Conservation (phyloP, 53 echinoderm and acorn worm species). For the Holothuria leucospilota region DNA sequence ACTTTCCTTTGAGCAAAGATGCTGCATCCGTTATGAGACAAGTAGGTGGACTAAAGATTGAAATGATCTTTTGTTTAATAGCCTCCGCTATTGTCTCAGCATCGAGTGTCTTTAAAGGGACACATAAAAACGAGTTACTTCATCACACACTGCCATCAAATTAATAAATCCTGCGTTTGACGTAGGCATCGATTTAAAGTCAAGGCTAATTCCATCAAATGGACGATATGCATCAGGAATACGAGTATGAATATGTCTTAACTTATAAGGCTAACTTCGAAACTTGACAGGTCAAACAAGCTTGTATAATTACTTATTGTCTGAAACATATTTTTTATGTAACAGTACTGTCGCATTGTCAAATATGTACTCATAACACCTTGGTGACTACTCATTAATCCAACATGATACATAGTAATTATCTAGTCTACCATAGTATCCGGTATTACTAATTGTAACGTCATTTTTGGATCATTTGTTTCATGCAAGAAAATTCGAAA, state of each 20-base stretch:
- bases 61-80: background rate
- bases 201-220: slow-evolving; percentile 29
- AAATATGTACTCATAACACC: slow-evolving; percentile 1
- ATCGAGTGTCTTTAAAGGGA: background rate
- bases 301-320: background rate
- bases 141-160: no score
- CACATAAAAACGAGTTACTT: no score
- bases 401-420: background rate
- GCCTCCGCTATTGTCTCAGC: background rate
- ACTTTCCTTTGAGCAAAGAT: slow-evolving; percentile 17
- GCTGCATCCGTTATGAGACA: slow-evolving; percentile 34
- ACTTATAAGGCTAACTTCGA: background rate
- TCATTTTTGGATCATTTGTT: no score
- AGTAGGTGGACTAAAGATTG: no score
- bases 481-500: no score
- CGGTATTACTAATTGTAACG: no score
- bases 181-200: slow-evolving; percentile 33
- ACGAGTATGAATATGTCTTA: slow-evolving; percentile 3
- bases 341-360: background rate
- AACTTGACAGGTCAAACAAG: no score
- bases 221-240: slow-evolving; percentile 17
- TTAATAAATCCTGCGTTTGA: slow-evolving; percentile 3
- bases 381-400: background rate
- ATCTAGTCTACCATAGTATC: no score
- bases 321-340: background rate